phyloP scores from a whole-genome alignment of 2,888 invertebrate genomes.

The Graphium colonna region DNA sequence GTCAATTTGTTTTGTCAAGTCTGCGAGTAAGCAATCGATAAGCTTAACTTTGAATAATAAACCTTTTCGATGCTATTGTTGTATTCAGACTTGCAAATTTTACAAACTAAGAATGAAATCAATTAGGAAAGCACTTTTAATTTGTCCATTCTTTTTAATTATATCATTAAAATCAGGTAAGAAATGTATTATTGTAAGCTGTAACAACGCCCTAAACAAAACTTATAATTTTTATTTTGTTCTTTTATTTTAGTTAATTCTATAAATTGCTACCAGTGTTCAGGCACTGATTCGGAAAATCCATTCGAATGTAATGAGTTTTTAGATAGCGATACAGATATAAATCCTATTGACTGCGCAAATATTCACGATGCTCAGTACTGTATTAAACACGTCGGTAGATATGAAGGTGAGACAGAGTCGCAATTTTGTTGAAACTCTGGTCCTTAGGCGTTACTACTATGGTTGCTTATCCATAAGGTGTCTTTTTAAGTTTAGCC shows the following conservation, averaged over 20 bases:
- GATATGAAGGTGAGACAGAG: constrained; percentile 88
- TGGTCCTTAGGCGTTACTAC: constrained; percentile 11
- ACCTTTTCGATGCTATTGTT: constrained; percentile 1
- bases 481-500: too few relatives aligned
- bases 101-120: constrained; percentile 32
- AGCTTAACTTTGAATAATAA: not conserved
- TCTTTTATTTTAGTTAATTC: constrained; percentile 71
- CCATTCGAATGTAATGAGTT: constrained; percentile 93
- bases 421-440: constrained; percentile 6
- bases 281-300: constrained; percentile 86
- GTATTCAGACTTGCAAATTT: not conserved
- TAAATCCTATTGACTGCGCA: constrained; percentile 86
- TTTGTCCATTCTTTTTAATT: constrained; percentile 36
- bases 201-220: constrained; percentile 39
- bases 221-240: constrained; percentile 19
- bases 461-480: not conserved
- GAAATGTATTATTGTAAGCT: constrained; percentile 26
- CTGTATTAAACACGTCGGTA: constrained; percentile 96
- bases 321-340: constrained; percentile 83
- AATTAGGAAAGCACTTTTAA: constrained; percentile 28
- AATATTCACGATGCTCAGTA: constrained; percentile 91
- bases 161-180: constrained; percentile 48
- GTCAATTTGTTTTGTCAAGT: too few relatives aligned
- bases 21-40: not conserved
- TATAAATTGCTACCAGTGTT: constrained; percentile 93